Evolutionary conservation across 2,113 vertebrate genomes (phyloP).

Genomic region (Isurus oxyrinchus): DNA sequence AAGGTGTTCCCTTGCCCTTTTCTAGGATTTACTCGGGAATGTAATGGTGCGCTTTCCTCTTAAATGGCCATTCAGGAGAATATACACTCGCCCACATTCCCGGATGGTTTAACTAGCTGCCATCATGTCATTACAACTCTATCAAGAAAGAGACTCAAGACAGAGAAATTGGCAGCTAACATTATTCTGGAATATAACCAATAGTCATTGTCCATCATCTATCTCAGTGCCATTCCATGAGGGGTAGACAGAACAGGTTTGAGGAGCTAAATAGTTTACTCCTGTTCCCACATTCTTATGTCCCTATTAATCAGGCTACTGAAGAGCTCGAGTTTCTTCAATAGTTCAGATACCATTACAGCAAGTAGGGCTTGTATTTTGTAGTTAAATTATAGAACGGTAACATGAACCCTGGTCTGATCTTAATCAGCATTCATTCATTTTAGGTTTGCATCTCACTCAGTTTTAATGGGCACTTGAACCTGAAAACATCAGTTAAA

Average conservation of each 20-base stretch:
- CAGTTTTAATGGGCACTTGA: not conserved
- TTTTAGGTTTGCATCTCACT: not conserved
- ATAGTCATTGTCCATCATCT: not conserved
- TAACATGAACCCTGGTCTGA: not conserved
- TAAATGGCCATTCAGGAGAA: not conserved
- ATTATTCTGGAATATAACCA: not conserved
- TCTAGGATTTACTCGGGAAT: not conserved
- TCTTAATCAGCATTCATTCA: not conserved
- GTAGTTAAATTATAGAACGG: not conserved
- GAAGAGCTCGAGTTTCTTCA: not conserved
- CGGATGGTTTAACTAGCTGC: not conserved
- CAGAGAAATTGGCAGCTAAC: not conserved
- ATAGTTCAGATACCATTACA: not conserved
- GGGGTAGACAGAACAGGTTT: not conserved
- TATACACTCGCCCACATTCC: not conserved
- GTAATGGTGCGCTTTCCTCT: not conserved
- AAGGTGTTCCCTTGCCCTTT: not conserved
- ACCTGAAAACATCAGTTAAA: not conserved
- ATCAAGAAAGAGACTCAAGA: not conserved
- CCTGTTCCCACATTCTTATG: not conserved
- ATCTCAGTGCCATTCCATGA: too few species aligned
- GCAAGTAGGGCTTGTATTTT: not conserved
- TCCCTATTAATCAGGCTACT: not conserved
- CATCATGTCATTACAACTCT: not conserved
- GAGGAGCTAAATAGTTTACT: not conserved